These are phyloP conservation scores for Hermatobates lingyangjiaoensis DNA, from an alignment of 1,140 invertebrate genomes.

Conservation along the genomic window DNA sequence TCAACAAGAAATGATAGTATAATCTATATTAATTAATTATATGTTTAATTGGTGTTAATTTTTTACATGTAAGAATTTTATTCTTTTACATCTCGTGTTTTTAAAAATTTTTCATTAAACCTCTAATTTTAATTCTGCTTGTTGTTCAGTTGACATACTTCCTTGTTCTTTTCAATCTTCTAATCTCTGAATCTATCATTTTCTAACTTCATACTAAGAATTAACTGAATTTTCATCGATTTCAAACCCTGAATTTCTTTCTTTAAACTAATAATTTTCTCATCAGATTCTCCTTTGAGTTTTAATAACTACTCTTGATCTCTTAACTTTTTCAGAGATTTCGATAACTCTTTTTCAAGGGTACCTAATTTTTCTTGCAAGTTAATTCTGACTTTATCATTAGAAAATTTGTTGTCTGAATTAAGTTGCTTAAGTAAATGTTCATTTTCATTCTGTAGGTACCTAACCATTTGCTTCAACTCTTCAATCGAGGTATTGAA, in stretches of 20 bases:
- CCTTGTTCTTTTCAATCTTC: slow-evolving; percentile 58
- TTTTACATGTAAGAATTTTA: too few species aligned
- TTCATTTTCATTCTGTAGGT: slow-evolving; percentile 53
- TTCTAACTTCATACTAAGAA: slow-evolving; percentile 68
- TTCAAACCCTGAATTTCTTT: slow-evolving; percentile 63
- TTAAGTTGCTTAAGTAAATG: slow-evolving; percentile 43
- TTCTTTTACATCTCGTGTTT: too few species aligned
- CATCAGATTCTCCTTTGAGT: slow-evolving; percentile 59
- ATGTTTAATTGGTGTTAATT: too few species aligned
- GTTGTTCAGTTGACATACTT: slow-evolving; percentile 56
- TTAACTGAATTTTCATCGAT: slow-evolving; percentile 57
- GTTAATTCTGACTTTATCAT: background rate
- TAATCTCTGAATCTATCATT: slow-evolving; percentile 61
- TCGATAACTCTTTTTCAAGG: slow-evolving; percentile 51
- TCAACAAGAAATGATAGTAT: too few species aligned
- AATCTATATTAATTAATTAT: too few species aligned
- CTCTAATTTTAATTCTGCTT: slow-evolving; percentile 62
- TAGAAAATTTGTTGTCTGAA: slow-evolving; percentile 11
- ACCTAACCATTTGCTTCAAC: slow-evolving; percentile 51
- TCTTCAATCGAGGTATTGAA: slow-evolving; percentile 34
- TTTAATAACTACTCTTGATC: slow-evolving; percentile 60
- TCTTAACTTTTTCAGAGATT: slow-evolving; percentile 47
- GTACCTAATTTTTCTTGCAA: slow-evolving; percentile 55
- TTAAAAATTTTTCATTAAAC: too few species aligned
- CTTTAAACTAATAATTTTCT: slow-evolving; percentile 52